Percentiles rank a stretch among this genome's conserved stretches.
These are phyloP conservation scores for Acleris literana DNA, from an alignment of 2,888 invertebrate genomes.

Conservation along the genomic window DNA sequence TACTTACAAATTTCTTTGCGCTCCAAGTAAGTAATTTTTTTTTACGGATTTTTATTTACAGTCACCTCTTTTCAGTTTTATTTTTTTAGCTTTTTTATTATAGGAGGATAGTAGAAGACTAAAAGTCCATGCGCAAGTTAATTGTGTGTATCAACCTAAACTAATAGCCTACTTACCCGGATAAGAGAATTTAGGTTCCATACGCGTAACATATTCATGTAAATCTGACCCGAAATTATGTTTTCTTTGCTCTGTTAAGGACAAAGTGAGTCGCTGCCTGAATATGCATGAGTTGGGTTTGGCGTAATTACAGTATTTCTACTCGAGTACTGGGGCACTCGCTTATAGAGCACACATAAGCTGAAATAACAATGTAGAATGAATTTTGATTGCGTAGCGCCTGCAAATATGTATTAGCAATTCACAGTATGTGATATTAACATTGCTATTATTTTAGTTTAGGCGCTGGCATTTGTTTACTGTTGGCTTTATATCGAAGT, in stretches of 20 bases:
- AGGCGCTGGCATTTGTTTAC: background rate
- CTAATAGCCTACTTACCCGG: conserved; percentile 20
- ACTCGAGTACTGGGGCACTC: conserved; percentile 15
- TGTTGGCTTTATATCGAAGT: background rate
- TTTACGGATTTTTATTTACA: too few relatives aligned
- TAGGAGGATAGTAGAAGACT: too few relatives aligned
- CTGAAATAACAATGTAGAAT: conserved; percentile 22
- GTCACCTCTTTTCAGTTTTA: too few relatives aligned
- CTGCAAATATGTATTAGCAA: conserved; percentile 8
- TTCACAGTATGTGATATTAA: background rate
- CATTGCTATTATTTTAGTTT: conserved; percentile 9
- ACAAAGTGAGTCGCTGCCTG: conserved; percentile 30
- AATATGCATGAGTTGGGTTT: conserved; percentile 34
- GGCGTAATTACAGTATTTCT: conserved; percentile 24
- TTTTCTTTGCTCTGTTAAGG: conserved; percentile 31
- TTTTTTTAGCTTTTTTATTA: too few relatives aligned
- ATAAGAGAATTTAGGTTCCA: conserved; percentile 12
- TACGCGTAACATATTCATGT: conserved; percentile 33
- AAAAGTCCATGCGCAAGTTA: background rate
- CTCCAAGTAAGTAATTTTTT: too few relatives aligned
- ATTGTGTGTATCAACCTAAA: conserved; percentile 12
- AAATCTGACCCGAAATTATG: conserved; percentile 26
- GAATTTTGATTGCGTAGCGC: conserved; percentile 22
- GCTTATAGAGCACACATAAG: conserved; percentile 22
- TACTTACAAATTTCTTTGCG: too few relatives aligned